Percentiles rank a stretch among this genome's conserved stretches.
Evolutionary conservation across 2,113 vertebrate species (phyloP).

Genomic region (Lichenostomus cassidix): DNA sequence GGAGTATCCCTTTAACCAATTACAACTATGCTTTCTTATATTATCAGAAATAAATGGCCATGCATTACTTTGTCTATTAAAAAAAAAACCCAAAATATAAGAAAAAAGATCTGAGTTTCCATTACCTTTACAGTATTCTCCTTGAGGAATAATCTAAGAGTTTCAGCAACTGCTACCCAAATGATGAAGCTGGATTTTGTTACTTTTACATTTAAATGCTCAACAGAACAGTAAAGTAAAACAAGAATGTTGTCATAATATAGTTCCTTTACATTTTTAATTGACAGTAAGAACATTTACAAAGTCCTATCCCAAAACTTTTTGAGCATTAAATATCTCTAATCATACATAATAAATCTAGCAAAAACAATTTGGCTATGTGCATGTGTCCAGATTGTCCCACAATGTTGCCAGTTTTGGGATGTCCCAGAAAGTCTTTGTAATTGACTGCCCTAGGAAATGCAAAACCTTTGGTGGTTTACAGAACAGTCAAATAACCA

Average conservation of each 20-base stretch:
- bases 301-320: not conserved
- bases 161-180: not conserved
- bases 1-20: not conserved
- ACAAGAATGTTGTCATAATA: not conserved
- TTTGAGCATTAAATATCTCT: not conserved
- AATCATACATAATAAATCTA: not conserved
- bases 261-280: not conserved
- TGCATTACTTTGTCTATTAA: not conserved
- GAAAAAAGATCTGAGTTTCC: not conserved
- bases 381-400: not conserved
- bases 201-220: not conserved
- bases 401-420: not conserved
- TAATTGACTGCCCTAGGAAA: not conserved
- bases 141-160: not conserved
- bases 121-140: not conserved
- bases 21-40: not conserved
- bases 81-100: not conserved
- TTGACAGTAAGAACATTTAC: not conserved
- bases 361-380: not conserved
- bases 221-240: not conserved
- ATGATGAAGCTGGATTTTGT: not conserved
- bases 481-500: not conserved
- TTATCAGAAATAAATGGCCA: not conserved
- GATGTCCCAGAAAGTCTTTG: not conserved
- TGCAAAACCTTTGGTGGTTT: constrained; percentile 12